Conservation (phyloP, 2,888 invertebrate species). For the Pyrrhia umbra region DNA sequence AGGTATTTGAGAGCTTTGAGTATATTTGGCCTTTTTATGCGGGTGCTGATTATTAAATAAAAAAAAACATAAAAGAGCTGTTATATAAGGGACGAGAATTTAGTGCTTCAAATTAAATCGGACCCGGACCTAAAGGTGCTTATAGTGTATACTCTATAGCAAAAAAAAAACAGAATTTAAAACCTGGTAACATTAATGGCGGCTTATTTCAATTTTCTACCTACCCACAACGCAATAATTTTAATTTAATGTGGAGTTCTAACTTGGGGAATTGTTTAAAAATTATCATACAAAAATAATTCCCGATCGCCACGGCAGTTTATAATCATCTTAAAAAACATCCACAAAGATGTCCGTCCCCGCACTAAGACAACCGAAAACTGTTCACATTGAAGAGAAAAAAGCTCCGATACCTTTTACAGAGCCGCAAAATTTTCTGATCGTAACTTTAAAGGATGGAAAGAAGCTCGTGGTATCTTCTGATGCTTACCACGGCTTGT, state of each 20-base stretch:
- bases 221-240: slow-evolving; percentile 17
- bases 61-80: no score
- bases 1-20: no score
- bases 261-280: background rate
- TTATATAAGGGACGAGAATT: no score
- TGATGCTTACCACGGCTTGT: slow-evolving; percentile 77
- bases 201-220: slow-evolving; percentile 23
- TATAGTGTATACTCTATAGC: no score
- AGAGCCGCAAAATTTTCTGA: slow-evolving; percentile 66
- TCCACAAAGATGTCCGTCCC: slow-evolving; percentile 64
- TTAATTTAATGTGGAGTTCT: background rate
- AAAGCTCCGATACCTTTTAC: slow-evolving; percentile 21
- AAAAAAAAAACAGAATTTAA: background rate
- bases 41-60: no score
- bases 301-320: background rate
- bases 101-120: no score
- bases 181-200: slow-evolving; percentile 12
- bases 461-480: slow-evolving; percentile 76
- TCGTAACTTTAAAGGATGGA: slow-evolving; percentile 73
- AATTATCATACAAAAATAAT: background rate
- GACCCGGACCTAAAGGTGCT: no score
- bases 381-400: background rate
- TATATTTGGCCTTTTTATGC: no score
- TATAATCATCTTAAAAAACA: no score
- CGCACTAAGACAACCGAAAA: slow-evolving; percentile 73